Conservation (phyloP, 2,113 vertebrate genomes). For the Planiliza haematocheilus region DNA sequence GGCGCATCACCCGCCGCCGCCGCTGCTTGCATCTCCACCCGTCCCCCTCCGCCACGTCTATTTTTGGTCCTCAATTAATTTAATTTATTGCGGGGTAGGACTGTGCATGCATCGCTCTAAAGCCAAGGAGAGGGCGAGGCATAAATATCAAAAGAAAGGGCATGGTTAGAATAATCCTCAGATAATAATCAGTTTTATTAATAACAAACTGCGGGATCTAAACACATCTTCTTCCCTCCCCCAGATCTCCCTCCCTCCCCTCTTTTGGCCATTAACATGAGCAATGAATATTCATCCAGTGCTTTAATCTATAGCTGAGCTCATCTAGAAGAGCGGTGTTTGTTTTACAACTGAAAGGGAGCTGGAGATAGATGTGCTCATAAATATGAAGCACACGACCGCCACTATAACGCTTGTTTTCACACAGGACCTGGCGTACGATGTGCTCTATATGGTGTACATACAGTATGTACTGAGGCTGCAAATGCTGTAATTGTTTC, state of each 20-base stretch:
- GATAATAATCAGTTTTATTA: slow-evolving; percentile 61
- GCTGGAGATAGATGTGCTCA: slow-evolving; percentile 49
- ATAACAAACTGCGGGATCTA: slow-evolving; percentile 42
- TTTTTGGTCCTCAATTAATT: slow-evolving; percentile 44
- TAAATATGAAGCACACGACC: slow-evolving; percentile 51
- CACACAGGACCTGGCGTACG: not conserved
- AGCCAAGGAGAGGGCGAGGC: slow-evolving; percentile 31
- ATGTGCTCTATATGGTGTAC: not conserved
- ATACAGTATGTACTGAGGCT: not conserved
- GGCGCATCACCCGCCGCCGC: slow-evolving; percentile 10
- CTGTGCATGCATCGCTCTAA: slow-evolving; percentile 16
- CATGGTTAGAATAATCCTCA: slow-evolving; percentile 36
- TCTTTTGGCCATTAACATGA: slow-evolving; percentile 40
- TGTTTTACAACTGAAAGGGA: slow-evolving; percentile 55
- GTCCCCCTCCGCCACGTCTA: slow-evolving; percentile 12
- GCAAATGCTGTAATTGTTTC: not conserved
- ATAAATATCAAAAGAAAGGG: slow-evolving; percentile 60
- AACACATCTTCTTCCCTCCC: slow-evolving; percentile 17
- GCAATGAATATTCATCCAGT: slow-evolving; percentile 64
- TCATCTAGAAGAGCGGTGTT: slow-evolving; percentile 44
- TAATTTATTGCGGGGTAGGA: slow-evolving; percentile 3
- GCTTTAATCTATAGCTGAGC: slow-evolving; percentile 73
- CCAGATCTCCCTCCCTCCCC: slow-evolving; percentile 10
- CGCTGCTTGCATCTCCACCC: not conserved
- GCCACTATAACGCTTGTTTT: slow-evolving; percentile 7